A percentile compares a stretch with the other conserved stretches of the same genome.
Conservation (phyloP, 2,888 invertebrate species). For the Linnaemya tessellans region DNA sequence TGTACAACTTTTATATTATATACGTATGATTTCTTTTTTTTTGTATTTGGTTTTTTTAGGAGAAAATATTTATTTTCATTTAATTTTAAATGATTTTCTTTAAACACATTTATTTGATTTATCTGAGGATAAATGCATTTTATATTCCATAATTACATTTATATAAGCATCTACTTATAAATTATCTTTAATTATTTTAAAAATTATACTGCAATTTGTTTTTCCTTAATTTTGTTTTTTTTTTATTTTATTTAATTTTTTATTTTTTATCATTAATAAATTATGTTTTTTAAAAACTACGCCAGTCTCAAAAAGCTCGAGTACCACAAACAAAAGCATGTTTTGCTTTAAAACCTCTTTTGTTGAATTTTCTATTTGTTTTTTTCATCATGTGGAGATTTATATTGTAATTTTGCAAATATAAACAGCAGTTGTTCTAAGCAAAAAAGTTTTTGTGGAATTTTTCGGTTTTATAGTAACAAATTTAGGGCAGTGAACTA, state of each 20-base stretch:
- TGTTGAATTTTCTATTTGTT: conserved; percentile 37
- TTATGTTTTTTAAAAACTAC: conserved; percentile 81
- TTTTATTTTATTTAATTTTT: neutral
- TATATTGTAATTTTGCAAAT: neutral
- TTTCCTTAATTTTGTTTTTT: conserved; percentile 26
- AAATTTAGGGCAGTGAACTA: neutral
- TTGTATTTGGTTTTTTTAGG: conserved; percentile 38
- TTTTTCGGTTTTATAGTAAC: neutral
- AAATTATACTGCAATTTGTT: neutral
- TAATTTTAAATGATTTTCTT: conserved; percentile 26
- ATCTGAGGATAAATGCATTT: conserved; percentile 70
- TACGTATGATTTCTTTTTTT: conserved; percentile 54
- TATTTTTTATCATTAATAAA: conserved; percentile 43
- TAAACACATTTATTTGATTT: conserved; percentile 50
- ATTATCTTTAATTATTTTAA: conserved; percentile 28
- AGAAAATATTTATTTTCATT: conserved; percentile 50
- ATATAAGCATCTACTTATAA: conserved; percentile 69
- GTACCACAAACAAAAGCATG: conserved; percentile 77
- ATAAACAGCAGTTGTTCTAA: conserved; percentile 20
- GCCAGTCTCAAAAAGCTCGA: conserved; percentile 84
- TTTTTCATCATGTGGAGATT: conserved; percentile 34
- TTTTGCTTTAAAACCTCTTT: conserved; percentile 73
- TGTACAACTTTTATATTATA: conserved; percentile 57
- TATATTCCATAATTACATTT: conserved; percentile 71
- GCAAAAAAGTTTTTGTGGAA: neutral